Percentiles rank a stretch among this genome's conserved stretches.
Evolutionary conservation across 2,797 vertebrate genomes (phyloP).

Genomic region (Xiphophorus birchmanni): DNA sequence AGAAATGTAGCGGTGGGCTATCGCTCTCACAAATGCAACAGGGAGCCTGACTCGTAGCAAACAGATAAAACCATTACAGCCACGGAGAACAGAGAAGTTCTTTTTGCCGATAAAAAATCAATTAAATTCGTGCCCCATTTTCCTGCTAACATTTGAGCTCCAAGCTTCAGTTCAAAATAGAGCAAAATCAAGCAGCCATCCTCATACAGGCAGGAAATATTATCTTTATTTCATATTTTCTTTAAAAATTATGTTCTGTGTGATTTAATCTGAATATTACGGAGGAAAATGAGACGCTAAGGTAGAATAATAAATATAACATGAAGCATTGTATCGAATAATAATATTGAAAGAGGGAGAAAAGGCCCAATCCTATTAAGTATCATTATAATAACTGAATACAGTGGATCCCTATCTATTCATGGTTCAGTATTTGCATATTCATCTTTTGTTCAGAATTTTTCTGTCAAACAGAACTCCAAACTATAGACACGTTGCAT

Average conservation of each 20-base stretch:
- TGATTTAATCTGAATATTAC: not conserved
- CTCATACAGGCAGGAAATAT: not conserved
- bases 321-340: not conserved
- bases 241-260: conserved; percentile 1
- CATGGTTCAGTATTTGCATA: not conserved
- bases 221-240: not conserved
- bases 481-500: too few relatives aligned
- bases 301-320: not conserved
- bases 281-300: not conserved
- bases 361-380: not conserved
- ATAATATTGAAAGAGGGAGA: not conserved
- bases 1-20: conserved; percentile 42
- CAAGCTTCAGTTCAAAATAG: conserved; percentile 1
- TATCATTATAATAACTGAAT: not conserved
- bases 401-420: not conserved
- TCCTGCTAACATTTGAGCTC: conserved; percentile 19
- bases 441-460: not conserved
- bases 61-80: conserved; percentile 51
- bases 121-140: not conserved
- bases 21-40: conserved; percentile 54
- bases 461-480: too few relatives aligned
- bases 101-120: not conserved
- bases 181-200: not conserved
- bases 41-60: conserved; percentile 52
- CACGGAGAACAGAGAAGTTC: conserved; percentile 15